A percentile compares a stretch with the other conserved stretches of the same genome.
Conservation (phyloP, 2,113 vertebrate species). For the Dipodomys spectabilis region DNA sequence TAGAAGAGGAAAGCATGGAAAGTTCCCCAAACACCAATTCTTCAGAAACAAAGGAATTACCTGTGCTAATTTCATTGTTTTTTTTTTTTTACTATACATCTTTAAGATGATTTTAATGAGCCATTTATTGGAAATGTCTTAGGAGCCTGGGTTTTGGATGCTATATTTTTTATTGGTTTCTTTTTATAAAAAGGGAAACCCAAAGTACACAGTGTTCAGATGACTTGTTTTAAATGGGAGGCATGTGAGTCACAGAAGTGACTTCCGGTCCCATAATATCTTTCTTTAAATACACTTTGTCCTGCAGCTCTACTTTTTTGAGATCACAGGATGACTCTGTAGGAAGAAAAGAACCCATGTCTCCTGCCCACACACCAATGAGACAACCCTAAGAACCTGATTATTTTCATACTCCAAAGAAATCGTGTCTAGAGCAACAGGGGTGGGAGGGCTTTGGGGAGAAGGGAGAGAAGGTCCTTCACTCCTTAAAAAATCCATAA, state of each 20-base stretch:
- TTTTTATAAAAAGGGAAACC: conserved; percentile 68
- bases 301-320: conserved; percentile 51
- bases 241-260: conserved; percentile 72
- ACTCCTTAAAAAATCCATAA: not conserved
- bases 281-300: conserved; percentile 70
- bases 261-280: conserved; percentile 72
- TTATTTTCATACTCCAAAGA: conserved; percentile 19
- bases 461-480: not conserved
- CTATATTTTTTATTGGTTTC: conserved; percentile 64
- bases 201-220: conserved; percentile 72
- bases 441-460: not conserved
- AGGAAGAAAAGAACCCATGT: conserved; percentile 64
- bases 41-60: not conserved
- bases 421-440: conserved; percentile 35
- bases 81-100: conserved; percentile 2
- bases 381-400: not conserved
- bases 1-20: not conserved
- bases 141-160: conserved; percentile 34
- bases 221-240: conserved; percentile 69
- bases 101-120: conserved; percentile 30
- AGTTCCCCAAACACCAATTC: conserved; percentile 2
- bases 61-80: conserved; percentile 34
- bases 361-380: not conserved
- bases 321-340: conserved; percentile 57
- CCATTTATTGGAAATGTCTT: conserved; percentile 48